Evolutionary conservation across 2,113 vertebrate genomes (phyloP).

Genomic region (Onychostruthus taczanowskii): DNA sequence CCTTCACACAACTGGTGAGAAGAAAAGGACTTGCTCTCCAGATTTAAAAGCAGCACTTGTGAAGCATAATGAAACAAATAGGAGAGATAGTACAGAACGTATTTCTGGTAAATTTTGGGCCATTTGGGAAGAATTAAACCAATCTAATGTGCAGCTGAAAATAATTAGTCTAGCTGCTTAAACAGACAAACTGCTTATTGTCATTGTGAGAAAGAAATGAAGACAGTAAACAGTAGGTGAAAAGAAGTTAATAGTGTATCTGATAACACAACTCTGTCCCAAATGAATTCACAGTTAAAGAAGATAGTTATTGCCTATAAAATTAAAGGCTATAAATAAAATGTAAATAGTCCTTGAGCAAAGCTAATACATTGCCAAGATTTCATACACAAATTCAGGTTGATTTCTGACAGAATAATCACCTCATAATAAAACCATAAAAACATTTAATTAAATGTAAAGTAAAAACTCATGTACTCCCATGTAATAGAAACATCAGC

Average conservation of each 20-base stretch:
- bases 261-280: neutral
- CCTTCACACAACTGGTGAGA: neutral
- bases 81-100: neutral
- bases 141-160: neutral
- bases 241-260: neutral
- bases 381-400: neutral
- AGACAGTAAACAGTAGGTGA: neutral
- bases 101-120: neutral
- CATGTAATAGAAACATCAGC: neutral
- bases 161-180: neutral
- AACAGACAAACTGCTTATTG: neutral
- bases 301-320: slow-evolving; percentile 6
- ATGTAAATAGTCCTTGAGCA: neutral
- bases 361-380: neutral
- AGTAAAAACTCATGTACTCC: neutral
- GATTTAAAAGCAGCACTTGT: neutral
- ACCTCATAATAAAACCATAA: slow-evolving; percentile 6
- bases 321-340: slow-evolving; percentile 24
- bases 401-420: slow-evolving; percentile 24
- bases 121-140: slow-evolving; percentile 15
- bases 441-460: slow-evolving; percentile 33
- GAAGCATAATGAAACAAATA: neutral
- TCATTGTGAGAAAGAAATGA: neutral
- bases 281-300: neutral
- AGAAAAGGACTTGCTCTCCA: neutral